phyloP scores from a whole-genome alignment of 2,797 vertebrate genomes.

The Danio choprae region DNA sequence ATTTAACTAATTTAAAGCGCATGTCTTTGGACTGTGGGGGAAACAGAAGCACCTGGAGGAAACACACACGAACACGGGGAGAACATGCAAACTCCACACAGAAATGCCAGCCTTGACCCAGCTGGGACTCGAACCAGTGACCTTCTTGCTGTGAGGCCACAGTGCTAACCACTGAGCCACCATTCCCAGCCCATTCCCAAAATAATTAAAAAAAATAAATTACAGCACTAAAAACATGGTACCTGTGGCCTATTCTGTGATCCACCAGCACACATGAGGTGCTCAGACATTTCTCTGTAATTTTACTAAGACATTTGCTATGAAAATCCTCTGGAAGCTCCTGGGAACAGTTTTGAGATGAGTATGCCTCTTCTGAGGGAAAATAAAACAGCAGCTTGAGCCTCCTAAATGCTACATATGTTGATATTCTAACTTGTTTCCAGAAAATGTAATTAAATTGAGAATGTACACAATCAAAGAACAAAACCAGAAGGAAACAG shows the following conservation, averaged over 20 bases:
- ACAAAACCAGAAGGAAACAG: background rate
- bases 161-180: too few species aligned
- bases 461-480: constrained; percentile 13
- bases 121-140: too few species aligned
- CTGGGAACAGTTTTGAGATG: background rate
- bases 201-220: background rate
- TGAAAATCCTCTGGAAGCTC: background rate
- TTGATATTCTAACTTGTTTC: constrained; percentile 12
- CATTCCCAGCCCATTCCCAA: background rate
- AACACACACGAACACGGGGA: too few species aligned
- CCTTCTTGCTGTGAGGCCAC: too few species aligned
- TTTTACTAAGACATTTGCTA: background rate
- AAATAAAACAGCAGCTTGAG: constrained; percentile 1
- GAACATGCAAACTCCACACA: too few species aligned
- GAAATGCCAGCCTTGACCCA: too few species aligned
- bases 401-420: background rate
- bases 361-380: background rate
- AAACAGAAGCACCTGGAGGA: too few species aligned
- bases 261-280: background rate
- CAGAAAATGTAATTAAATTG: background rate
- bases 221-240: background rate
- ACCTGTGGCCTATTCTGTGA: background rate
- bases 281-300: background rate
- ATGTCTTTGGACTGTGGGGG: too few species aligned
- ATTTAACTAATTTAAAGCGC: too few species aligned